Base-by-base conservation (phyloP, 2,888 invertebrate genomes). In the Drosophila ezoana region DNA sequence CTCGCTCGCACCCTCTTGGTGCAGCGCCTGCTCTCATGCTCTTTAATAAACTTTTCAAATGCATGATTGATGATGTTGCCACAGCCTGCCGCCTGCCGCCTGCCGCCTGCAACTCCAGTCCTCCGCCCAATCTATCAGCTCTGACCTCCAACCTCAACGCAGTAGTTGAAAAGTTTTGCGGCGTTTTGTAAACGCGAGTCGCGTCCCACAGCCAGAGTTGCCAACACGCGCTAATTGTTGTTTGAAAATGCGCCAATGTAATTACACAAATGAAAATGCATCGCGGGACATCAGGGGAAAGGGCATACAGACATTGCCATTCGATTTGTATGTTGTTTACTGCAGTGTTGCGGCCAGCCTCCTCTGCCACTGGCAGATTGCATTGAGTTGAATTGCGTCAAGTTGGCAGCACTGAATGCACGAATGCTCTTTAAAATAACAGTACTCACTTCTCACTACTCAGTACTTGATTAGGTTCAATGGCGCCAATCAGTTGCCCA, bases 1-100 rank as follows among this genome's bases (percentile, higher is more conserved):
- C 43, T 14, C 14, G 11, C 62, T 62, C 59, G 48, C 60, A 43
- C 57, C 44, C 1, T 18, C 28, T 16, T 38, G 6, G 5, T 35
- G 2, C 43, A 18, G 8, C 51, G 18, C 33, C 32, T 18, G 43
- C 20, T 45, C 54, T 37, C 35, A n/a, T 40, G 23, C 73, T 53
- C 74, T 77, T 77, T 77, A 81, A 82, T 85, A 82, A 85, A 85
- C 76, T 83, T 83, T 83, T 81, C 81, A 82, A 83, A 82, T 83
- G 76, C 76, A 83, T 83, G 83, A 83, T 83, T 83, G 85, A 83
- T 85, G 85, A 81, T 82, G 81, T 82, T 74, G 70, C 82, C 53
- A 58, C 64, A 57, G 44, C 40, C 40, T 40, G 41, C 41, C 54
- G 28, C 14, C 28, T 11, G 16, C 35, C 48, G 23, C 38, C 33